Base-by-base conservation (phyloP, 2,888 invertebrate species). In the Macrosoma leucophasiata region DNA sequence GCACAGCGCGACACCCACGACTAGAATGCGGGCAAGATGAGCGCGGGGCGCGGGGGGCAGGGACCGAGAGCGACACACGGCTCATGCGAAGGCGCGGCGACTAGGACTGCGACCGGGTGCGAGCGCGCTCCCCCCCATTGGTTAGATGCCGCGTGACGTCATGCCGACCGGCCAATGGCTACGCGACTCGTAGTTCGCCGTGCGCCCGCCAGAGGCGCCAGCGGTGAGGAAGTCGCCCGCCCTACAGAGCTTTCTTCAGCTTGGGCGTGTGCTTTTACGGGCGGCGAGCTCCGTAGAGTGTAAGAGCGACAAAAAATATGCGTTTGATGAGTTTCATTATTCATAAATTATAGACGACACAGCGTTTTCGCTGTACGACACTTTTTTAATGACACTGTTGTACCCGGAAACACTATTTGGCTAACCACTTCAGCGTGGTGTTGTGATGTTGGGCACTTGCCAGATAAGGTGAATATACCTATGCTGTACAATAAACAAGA, bases 1-100 rank as follows among this genome's bases (percentile, higher is more conserved):
- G 78, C 75, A 81, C 84, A 55, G 76, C 75, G 75, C 77, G 77
- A 82, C 78, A 81, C 76, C 78, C 82, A 82, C 81, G 69, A 82
- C 81, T 81, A 79, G 82, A 84, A 82, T 84, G 84, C 61, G 78
- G 78, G 73, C 70, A 72, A 75, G 69, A 69, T 61, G 67, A 63
- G 71, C 68, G 74, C 75, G 76, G 75, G 55, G 69, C 67, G 75
- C 48, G 50, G 52, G 55, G 49, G 68, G 73, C 69, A 62, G 70
- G 55, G 55, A 49, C 58, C 58, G 65, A 60, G 71, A 65, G 71
- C 74, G 68, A 73, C 69, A 79, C 82, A 76, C 82, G 58, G 66
- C 72, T 74, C 69, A 59, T 75, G 67, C 77, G 77, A 75, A 79
- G 79, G 81, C 78, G 79, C 78, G 79, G 78, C 72, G 77, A 69